These are phyloP conservation scores for Pheosia tremula DNA, from an alignment of 2,888 invertebrate genomes.

Conservation along the genomic window DNA sequence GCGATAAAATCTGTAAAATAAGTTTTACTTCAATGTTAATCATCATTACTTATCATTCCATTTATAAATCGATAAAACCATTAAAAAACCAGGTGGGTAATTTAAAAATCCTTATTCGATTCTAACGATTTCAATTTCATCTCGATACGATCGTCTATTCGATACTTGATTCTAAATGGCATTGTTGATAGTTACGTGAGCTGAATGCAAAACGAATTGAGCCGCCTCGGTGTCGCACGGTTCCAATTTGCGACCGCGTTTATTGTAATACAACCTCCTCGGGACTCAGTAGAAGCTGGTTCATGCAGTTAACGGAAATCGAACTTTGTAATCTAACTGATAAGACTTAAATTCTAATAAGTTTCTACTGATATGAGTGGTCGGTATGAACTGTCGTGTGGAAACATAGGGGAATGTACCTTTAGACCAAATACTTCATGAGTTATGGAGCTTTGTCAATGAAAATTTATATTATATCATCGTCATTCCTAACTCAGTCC, in stretches of 20 bases:
- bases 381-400: background rate
- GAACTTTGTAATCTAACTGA: constrained; percentile 6
- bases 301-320: constrained; percentile 6
- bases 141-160: constrained; percentile 50
- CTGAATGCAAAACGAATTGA: constrained; percentile 64
- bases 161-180: constrained; percentile 62
- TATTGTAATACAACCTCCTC: constrained; percentile 54
- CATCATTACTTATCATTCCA: background rate
- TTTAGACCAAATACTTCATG: background rate
- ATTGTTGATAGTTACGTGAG: constrained; percentile 58
- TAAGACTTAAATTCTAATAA: constrained; percentile 25
- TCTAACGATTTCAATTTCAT: constrained; percentile 71
- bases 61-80: background rate
- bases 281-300: background rate
- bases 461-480: no score
- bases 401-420: background rate
- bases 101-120: constrained; percentile 62
- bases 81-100: constrained; percentile 10
- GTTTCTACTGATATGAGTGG: background rate
- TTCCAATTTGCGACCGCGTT: constrained; percentile 60
- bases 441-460: background rate
- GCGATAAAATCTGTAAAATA: no score
- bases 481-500: no score
- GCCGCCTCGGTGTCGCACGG: constrained; percentile 52
- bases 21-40: no score